These are phyloP conservation scores for Chinchilla lanigera DNA, from an alignment of 2,113 vertebrate species.

Conservation along the genomic window DNA sequence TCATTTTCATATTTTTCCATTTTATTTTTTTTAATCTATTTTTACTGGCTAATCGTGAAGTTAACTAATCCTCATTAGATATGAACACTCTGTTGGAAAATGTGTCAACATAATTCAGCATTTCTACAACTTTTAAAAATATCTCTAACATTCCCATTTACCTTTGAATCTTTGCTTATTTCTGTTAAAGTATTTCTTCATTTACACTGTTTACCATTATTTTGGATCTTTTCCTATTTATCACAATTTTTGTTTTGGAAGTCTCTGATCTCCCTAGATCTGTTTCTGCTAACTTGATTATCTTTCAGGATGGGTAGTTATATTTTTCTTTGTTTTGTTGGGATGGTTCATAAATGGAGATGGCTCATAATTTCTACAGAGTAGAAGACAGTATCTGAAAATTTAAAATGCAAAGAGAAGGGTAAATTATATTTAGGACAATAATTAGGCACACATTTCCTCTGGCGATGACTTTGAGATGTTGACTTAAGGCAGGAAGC, in stretches of 20 bases:
- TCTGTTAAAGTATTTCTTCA: not conserved
- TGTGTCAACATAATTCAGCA: not conserved
- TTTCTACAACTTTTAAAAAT: not conserved
- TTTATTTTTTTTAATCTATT: not conserved
- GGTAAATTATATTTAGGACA: not conserved
- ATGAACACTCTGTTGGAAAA: not conserved
- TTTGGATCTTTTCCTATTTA: not conserved
- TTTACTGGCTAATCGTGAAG: not conserved
- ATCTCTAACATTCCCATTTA: not conserved
- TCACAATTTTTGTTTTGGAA: not conserved
- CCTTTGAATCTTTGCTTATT: not conserved
- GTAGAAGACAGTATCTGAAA: not conserved
- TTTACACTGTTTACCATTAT: not conserved
- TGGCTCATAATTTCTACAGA: not conserved
- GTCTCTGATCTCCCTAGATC: not conserved
- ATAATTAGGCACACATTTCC: not conserved
- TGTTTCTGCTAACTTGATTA: not conserved
- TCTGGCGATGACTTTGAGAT: not conserved
- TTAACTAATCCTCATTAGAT: not conserved
- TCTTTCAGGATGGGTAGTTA: not conserved
- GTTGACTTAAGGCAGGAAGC: not conserved
- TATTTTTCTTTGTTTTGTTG: not conserved
- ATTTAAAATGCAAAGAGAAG: not conserved
- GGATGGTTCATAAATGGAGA: not conserved
- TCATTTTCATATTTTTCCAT: not conserved